A percentile compares a stretch with the other conserved stretches of the same genome.
These are phyloP conservation scores for Tethya wilhelma DNA, from an alignment of 37 sponge, comb jelly and placozoan genomes.

Conservation along the genomic window DNA sequence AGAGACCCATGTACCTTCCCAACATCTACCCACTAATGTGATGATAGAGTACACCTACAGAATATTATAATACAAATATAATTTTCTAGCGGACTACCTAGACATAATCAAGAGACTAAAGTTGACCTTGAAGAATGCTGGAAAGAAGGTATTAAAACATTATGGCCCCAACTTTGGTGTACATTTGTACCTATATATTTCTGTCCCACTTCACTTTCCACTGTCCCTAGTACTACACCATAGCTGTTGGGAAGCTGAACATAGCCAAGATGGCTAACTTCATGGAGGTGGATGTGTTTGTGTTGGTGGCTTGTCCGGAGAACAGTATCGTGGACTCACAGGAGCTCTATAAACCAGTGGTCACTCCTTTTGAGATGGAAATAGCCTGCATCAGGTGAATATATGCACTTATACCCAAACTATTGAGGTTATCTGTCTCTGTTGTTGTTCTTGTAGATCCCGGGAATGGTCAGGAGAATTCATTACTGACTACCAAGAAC, in stretches of 20 bases:
- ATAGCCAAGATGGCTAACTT: constrained; percentile 97
- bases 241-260: constrained; percentile 96
- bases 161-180: background rate
- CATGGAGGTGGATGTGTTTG: constrained; percentile 93
- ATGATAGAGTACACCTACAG: background rate
- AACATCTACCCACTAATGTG: background rate
- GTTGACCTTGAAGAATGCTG: constrained; percentile 63
- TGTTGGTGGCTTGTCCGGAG: constrained; percentile 95
- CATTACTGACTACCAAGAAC: constrained; percentile 71
- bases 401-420: background rate
- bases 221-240: constrained; percentile 89
- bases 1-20: background rate
- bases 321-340: constrained; percentile 87
- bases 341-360: constrained; percentile 95
- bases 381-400: constrained; percentile 81
- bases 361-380: constrained; percentile 96
- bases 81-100: constrained; percentile 76
- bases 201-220: background rate
- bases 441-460: constrained; percentile 41
- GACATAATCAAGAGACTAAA: constrained; percentile 85
- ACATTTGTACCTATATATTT: background rate
- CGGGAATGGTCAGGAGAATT: constrained; percentile 73
- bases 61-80: background rate
- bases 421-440: background rate
- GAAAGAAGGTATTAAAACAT: constrained; percentile 85